These are phyloP conservation scores for Megaceryle alcyon DNA, from an alignment of 2,797 vertebrate species.

Conservation along the genomic window DNA sequence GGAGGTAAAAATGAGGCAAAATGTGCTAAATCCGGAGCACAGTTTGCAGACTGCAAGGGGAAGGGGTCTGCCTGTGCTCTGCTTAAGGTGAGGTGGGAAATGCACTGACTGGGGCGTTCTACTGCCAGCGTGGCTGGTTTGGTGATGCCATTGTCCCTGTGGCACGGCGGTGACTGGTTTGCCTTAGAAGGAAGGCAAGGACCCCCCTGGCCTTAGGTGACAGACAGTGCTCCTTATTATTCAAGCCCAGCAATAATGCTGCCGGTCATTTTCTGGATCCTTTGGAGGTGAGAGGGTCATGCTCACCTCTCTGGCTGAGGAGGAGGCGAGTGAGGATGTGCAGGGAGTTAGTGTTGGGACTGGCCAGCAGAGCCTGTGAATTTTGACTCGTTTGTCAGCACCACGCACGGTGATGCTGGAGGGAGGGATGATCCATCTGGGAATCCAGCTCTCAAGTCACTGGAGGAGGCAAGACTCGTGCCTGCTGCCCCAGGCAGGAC, in stretches of 20 bases:
- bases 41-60: not conserved
- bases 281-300: not conserved
- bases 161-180: accelerated
- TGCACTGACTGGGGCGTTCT: not conserved
- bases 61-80: not conserved
- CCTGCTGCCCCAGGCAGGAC: not conserved
- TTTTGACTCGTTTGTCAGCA: not conserved
- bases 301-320: not conserved
- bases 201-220: not conserved
- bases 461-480: not conserved
- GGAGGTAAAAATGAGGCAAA: not conserved
- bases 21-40: not conserved
- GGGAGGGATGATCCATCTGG: not conserved
- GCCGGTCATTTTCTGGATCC: not conserved
- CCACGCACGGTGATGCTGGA: not conserved
- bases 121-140: not conserved
- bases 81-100: not conserved
- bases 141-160: accelerated
- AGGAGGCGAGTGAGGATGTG: not conserved
- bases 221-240: not conserved
- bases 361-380: not conserved
- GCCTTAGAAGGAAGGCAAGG: not conserved
- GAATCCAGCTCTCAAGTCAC: not conserved
- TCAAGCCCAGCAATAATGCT: not conserved
- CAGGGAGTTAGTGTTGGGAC: not conserved